Conservation (phyloP, 2,113 vertebrate species). For the Tachuris rubrigastra region DNA sequence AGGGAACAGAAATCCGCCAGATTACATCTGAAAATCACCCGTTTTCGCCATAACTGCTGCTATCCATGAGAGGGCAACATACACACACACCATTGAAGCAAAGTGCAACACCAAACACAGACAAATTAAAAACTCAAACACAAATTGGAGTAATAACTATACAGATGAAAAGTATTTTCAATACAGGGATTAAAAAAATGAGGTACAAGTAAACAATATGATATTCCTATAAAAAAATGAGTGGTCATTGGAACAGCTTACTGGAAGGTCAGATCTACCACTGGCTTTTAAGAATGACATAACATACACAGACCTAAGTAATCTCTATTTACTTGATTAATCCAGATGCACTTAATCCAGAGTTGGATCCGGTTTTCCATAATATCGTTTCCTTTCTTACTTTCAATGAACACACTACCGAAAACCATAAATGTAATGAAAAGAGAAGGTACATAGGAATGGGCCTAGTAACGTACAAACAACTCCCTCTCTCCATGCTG, state of each 20-base stretch:
- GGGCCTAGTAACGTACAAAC: fast-evolving
- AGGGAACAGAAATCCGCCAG: neutral
- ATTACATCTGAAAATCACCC: neutral
- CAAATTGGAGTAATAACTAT: neutral
- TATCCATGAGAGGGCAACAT: neutral
- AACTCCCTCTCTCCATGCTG: neutral
- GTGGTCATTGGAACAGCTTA: neutral
- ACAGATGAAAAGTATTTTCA: neutral
- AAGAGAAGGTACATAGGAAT: neutral
- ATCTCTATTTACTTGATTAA: neutral
- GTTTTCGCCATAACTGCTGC: neutral
- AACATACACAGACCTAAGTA: neutral
- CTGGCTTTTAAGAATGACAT: neutral
- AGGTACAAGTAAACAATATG: neutral
- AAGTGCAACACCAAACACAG: neutral
- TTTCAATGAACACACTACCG: neutral
- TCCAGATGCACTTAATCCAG: neutral
- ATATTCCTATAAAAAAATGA: neutral
- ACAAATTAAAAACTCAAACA: neutral
- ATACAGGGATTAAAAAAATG: neutral
- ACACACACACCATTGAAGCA: neutral
- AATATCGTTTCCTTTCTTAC: neutral
- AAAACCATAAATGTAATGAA: neutral
- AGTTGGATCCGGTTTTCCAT: neutral
- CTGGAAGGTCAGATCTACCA: neutral